Evolutionary conservation across 2,888 invertebrate genomes (phyloP).

Genomic region (Spodoptera picta): DNA sequence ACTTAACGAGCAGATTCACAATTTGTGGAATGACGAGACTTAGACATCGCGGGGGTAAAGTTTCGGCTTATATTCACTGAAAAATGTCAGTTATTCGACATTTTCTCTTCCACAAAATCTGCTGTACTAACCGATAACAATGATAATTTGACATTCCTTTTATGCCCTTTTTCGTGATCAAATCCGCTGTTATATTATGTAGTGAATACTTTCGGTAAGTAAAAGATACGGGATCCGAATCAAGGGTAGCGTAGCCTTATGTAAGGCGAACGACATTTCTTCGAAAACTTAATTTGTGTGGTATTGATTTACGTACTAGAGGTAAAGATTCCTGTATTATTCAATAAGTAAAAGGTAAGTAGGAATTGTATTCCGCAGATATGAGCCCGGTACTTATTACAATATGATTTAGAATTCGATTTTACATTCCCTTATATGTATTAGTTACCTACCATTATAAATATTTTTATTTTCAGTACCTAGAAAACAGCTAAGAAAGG

Average conservation of each 20-base stretch:
- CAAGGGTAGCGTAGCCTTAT: background rate
- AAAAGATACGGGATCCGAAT: background rate
- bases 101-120: conserved; percentile 28
- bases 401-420: no score
- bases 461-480: no score
- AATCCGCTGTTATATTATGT: conserved; percentile 12
- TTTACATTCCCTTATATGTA: no score
- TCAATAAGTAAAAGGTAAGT: no score
- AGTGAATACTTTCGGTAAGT: background rate
- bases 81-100: conserved; percentile 51
- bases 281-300: no score
- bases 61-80: conserved; percentile 43
- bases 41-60: conserved; percentile 46
- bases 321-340: background rate
- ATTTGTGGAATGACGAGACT: conserved; percentile 49
- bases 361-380: background rate
- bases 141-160: conserved; percentile 34
- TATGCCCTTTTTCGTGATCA: conserved; percentile 14
- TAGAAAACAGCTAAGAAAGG: no score
- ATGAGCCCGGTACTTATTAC: no score
- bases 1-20: conserved; percentile 44
- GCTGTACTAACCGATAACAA: conserved; percentile 38
- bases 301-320: background rate
- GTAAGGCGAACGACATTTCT: background rate
- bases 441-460: no score